Base-by-base conservation (phyloP, 2,797 vertebrate species). In the Antrozous pallidus region DNA sequence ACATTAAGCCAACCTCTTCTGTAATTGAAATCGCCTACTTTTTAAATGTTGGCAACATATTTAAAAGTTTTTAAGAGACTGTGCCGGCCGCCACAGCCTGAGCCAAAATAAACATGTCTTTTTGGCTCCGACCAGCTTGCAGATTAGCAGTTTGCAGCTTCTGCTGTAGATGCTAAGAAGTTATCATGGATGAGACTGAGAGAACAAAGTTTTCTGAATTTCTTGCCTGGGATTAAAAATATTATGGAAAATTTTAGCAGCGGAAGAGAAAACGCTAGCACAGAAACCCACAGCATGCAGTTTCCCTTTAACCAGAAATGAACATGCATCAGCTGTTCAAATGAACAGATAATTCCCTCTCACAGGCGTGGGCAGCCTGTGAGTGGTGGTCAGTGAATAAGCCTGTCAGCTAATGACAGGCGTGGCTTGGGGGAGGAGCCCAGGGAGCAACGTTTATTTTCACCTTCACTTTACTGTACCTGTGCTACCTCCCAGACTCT, bases 71-170 rank as follows among this genome's bases (percentile, higher is more conserved):
- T 90, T 45, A 47, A 71, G 49, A 67, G 36, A 36, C 67, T 58
- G 18, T 12, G 45, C 28, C 0, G 47, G 49, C 61, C 42, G n/a
- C 31, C 40, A 4, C 47, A 16, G 47, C 45, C 49, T 49, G 56
- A 65, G 94, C 90, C 88, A 91, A 90, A 74, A 47, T 94, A 87
- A 92, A 93, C 36, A 42, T 10, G 40, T 75, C 93, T 73, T 28
- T 28, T 83, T 84, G 80, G 85, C 78, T 88, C 45, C 5, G 0
- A 36, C 73, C n/a, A 31, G 42, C 6, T 17, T 79, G 18, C 28
- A 70, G 73, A 58, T 74, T 26, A 90, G 84, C 78, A 12, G 49
- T 90, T 87, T 87, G 54, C 18, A 65, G 54, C 40, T 71, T 93
- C 86, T 71, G 24, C 47, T 51, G n/a, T 70, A 42, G 78, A 95